These are phyloP conservation scores for Zaprionus ornatus DNA, from an alignment of 1,140 invertebrate species.

Conservation along the genomic window DNA sequence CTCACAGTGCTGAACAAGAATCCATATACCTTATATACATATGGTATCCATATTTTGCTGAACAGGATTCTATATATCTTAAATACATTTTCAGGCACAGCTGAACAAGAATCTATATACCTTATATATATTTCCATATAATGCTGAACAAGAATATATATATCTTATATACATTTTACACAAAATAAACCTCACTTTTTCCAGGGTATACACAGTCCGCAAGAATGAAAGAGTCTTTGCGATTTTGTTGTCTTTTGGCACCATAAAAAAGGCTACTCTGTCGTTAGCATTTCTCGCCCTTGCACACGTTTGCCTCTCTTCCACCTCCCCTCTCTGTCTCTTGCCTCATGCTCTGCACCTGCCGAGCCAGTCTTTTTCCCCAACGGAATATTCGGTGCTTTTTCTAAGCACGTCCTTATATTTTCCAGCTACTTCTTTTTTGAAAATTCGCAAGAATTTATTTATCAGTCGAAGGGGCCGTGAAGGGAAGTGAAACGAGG, in stretches of 20 bases:
- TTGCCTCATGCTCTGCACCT: constrained; percentile 8
- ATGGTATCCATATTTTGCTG: too few species aligned
- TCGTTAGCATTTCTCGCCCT: constrained; percentile 65
- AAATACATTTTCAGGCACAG: too few species aligned
- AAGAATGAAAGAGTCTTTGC: constrained; percentile 28
- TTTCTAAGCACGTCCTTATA: not conserved
- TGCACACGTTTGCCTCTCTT: constrained; percentile 26
- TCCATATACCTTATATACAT: too few species aligned
- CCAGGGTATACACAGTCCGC: constrained; percentile 18
- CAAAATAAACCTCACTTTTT: not conserved
- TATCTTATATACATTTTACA: not conserved
- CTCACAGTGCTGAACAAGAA: too few species aligned
- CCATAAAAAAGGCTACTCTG: constrained; percentile 67
- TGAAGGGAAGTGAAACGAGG: not conserved
- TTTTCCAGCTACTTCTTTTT: not conserved
- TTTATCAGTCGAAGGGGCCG: constrained; percentile 52
- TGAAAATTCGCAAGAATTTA: constrained; percentile 64
- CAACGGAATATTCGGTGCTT: not conserved
- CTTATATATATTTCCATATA: not conserved
- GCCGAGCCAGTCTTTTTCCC: constrained; percentile 38
- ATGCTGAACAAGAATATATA: too few species aligned
- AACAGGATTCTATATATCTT: too few species aligned
- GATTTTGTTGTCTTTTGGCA: constrained; percentile 61
- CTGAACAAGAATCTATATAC: too few species aligned
- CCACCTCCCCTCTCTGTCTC: constrained; percentile 3